Evolutionary conservation across 23 tunicate species (phyloP), one percentile per base, ranked within the genome.

Genomic region (Botrylloides violaceus): DNA sequence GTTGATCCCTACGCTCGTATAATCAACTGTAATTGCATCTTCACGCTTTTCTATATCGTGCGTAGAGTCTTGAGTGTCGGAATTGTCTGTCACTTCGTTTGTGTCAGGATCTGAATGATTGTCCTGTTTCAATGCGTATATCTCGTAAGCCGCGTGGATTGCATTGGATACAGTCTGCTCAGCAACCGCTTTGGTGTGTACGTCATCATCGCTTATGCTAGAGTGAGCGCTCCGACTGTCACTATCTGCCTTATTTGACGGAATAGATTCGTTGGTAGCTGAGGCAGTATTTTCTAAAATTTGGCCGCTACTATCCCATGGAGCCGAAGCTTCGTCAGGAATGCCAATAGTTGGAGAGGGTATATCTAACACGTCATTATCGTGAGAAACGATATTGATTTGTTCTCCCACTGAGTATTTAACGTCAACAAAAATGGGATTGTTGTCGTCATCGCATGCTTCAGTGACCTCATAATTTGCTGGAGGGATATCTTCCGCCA

Each of bases 91-190:
- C 9, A 43, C 53, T 9, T 15, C 15, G 53, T 43, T 9, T 43
- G 53, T 43, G 15, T n/a, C n/a, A n/a, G n/a, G n/a, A n/a, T n/a
- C n/a, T n/a, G 53, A 43, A 9, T 9, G 53, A 9, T 43, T 15
- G 53, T 15, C 15, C 12, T 15, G 53, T 43, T 15, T 15, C 12
- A 15, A 7, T 15, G 53, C 53, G 53, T 43, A 43, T 43, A 63
- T 63, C 7, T 63, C 70, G 33, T 63, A 63, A 63, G 70, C 70
- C 36, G 70, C 70, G 26, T 63, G 26, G 36, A 63, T 63, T 23
- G 70, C 70, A 3, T 31, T 63, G 4, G 70, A 63, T 19, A 63
- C 70, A 28, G 70, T 63, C n/a, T 63, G 34, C 29, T 63, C 70
- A 4, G 70, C 70, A 31, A 63, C 33, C 20, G 32, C 33, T 3